phyloP scores from a whole-genome alignment of 2,113 vertebrate genomes.

The Grammomys dolichurus region DNA sequence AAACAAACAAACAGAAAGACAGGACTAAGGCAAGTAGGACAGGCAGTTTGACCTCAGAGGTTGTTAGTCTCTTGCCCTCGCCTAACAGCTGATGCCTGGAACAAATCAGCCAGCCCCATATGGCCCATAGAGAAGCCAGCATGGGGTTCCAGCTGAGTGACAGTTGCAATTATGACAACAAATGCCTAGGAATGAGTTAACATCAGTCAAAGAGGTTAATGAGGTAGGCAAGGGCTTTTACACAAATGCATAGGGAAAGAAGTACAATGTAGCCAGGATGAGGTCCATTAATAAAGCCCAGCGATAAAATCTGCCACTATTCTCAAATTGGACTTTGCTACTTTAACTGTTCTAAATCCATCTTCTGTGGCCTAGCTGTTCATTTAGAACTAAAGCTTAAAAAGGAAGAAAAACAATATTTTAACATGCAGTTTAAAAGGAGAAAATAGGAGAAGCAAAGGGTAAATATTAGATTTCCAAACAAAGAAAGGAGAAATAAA shows the following conservation, averaged over 20 bases:
- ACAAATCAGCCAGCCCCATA: slow-evolving; percentile 46
- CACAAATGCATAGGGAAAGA: slow-evolving; percentile 70
- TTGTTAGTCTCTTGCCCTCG: slow-evolving; percentile 59
- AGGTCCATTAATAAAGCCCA: slow-evolving; percentile 74
- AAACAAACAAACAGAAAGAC: background rate
- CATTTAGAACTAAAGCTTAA: slow-evolving; percentile 40
- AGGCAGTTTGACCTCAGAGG: slow-evolving; percentile 71
- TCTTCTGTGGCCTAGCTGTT: slow-evolving; percentile 48
- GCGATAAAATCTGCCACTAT: slow-evolving; percentile 72
- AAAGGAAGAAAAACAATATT: slow-evolving; percentile 51
- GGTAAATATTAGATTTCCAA: slow-evolving; percentile 59
- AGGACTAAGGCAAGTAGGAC: slow-evolving; percentile 46
- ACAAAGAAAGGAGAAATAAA: slow-evolving; percentile 65
- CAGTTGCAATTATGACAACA: slow-evolving; percentile 75
- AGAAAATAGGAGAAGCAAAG: slow-evolving; percentile 54
- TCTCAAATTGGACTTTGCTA: slow-evolving; percentile 66
- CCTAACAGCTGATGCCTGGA: slow-evolving; percentile 75
- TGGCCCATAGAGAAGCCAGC: slow-evolving; percentile 27
- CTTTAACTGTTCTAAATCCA: slow-evolving; percentile 67
- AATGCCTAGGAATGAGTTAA: slow-evolving; percentile 75
- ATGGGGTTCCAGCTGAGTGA: slow-evolving; percentile 50
- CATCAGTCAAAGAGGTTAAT: slow-evolving; percentile 72
- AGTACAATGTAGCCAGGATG: slow-evolving; percentile 23
- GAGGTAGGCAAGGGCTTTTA: slow-evolving; percentile 59
- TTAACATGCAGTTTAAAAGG: slow-evolving; percentile 43